Conservation (phyloP, 2,113 vertebrate genomes). For the Sinocyclocheilus grahami region DNA sequence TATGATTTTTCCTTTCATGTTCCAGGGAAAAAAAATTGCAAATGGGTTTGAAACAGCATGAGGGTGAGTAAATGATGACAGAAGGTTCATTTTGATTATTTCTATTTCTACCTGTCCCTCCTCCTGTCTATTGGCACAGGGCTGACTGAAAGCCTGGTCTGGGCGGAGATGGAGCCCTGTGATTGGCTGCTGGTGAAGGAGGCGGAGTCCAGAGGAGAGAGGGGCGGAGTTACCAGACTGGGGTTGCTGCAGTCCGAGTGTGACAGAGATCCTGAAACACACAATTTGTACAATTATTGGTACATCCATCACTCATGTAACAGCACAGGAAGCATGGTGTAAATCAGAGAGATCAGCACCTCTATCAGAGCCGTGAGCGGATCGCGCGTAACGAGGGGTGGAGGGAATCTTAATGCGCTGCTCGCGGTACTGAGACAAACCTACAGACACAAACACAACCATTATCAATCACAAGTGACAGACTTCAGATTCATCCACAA, state of each 20-base stretch:
- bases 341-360: conserved; percentile 71
- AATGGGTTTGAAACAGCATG: neutral
- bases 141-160: conserved; percentile 90
- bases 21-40: too few relatives aligned
- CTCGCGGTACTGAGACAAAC: conserved; percentile 86
- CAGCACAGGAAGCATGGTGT: neutral
- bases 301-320: neutral
- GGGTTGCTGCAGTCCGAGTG: conserved; percentile 92
- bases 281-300: neutral
- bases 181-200: conserved; percentile 89
- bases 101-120: conserved; percentile 86
- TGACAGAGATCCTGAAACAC: conserved; percentile 82
- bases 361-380: conserved; percentile 85
- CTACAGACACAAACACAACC: conserved; percentile 63
- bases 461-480: neutral
- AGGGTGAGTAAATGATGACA: neutral
- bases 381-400: conserved; percentile 84
- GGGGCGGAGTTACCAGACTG: conserved; percentile 85
- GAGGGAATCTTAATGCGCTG: conserved; percentile 92
- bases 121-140: conserved; percentile 81
- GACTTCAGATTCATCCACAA: neutral
- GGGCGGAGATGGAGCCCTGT: conserved; percentile 84
- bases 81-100: neutral
- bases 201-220: conserved; percentile 87
- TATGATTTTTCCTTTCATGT: too few relatives aligned